Evolutionary conservation across 2,888 invertebrate genomes (phyloP).

Genomic region (Helleia helle): DNA sequence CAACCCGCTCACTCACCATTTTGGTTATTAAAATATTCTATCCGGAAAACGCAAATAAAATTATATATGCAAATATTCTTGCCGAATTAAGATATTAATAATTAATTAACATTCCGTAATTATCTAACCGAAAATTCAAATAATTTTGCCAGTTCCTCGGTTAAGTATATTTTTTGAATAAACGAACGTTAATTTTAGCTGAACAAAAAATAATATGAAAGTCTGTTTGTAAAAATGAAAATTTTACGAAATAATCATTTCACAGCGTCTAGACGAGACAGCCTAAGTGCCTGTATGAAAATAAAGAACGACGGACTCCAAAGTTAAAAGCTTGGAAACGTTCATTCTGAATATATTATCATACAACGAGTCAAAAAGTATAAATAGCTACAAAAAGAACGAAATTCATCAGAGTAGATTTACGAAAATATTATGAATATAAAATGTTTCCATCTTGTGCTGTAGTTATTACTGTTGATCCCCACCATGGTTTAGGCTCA

Average conservation of each 20-base stretch:
- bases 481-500: no score
- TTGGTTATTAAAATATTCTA: not conserved
- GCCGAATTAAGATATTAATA: not conserved
- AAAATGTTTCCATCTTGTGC: no score
- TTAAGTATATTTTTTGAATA: not conserved
- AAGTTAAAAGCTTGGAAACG: not conserved
- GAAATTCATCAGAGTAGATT: no score
- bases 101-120: not conserved
- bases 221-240: not conserved
- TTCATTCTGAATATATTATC: not conserved
- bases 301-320: constrained; percentile 1
- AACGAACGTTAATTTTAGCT: no score
- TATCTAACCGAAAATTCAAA: not conserved
- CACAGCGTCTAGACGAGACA: constrained; percentile 5
- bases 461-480: no score
- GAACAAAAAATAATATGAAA: not conserved
- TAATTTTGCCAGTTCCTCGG: not conserved
- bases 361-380: no score
- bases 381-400: not conserved
- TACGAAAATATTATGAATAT: no score
- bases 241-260: not conserved
- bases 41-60: constrained; percentile 1
- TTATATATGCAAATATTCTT: not conserved
- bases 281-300: not conserved
- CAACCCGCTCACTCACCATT: no score